Base-by-base conservation (phyloP, 2,113 vertebrate species). In the Pardalotus punctatus region DNA sequence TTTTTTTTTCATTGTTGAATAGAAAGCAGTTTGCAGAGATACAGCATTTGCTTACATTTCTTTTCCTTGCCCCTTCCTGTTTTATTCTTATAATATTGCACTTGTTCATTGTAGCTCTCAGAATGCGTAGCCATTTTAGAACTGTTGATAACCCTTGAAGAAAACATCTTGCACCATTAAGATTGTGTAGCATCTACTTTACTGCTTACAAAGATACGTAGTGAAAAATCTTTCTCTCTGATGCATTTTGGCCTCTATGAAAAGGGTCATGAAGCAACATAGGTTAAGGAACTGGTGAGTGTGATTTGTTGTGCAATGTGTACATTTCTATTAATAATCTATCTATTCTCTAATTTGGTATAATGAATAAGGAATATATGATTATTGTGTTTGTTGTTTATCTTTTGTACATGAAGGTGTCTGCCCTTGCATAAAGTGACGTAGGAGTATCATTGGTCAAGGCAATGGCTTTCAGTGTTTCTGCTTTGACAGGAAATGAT, bases 321-420 rank as follows among this genome's bases (percentile, higher is more conserved):
- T 97, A 97, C 88, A 81, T 94, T 92, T 97, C 94, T 98, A 95
- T 94, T 93, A 95, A 94, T 94, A 86, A 94, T 86, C 96, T 98
- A 97, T 40, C 92, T 97, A 97, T 83, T 96, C 93, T 96, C 97
- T 97, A 95, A 95, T 96, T 97, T 97, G 97, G 96, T 96, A 97
- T 97, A 96, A 96, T 95, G 96, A 97, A 76, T 96, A 98, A 97
- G 93, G 95, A 97, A 97, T 98, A 97, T 77, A 96, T 79, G 91
- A 86, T 96, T 97, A 96, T 50, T 96, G 97, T 97, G 97, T 82
- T 93, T 95, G 95, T 81, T 90, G 82, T 94, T 96, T 94, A 95
- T 97, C 95, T 97, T 91, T 96, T 93, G 93, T 91, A 98, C 96
- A 97, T 94, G 94, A 97, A 97, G 81, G 96, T 97, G 96, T 97